A percentile compares a stretch with the other conserved stretches of the same genome.
phyloP scores from a whole-genome alignment of 2,888 invertebrate genomes.

The Eurytoma adleriae region DNA sequence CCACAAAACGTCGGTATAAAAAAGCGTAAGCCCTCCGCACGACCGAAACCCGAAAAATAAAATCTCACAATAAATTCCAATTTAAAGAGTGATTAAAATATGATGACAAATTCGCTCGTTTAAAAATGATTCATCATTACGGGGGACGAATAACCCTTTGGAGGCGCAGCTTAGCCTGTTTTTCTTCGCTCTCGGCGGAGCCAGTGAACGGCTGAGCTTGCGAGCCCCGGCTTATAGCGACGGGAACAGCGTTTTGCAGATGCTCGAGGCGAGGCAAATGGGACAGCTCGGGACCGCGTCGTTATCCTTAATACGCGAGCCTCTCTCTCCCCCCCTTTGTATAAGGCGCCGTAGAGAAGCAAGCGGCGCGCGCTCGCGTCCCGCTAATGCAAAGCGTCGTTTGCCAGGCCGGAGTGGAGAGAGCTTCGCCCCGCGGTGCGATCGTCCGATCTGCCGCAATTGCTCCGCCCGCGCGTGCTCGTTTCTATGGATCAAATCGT shows the following conservation, averaged over 20 bases:
- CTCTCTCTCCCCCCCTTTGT: constrained; percentile 9
- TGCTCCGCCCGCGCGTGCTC: constrained; percentile 8
- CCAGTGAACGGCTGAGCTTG: not conserved
- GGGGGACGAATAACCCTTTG: not conserved
- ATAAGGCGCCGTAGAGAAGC: not conserved
- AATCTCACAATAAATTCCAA: no score
- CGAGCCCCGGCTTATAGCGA: not conserved
- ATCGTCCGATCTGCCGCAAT: not conserved
- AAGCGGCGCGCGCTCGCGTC: not conserved
- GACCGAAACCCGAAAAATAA: no score
- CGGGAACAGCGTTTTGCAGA: constrained; percentile 20
- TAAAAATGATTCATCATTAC: not conserved
- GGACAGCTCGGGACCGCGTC: constrained; percentile 8
- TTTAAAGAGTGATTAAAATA: no score
- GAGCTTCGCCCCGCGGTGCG: not conserved
- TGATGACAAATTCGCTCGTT: no score
- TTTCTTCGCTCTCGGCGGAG: not conserved
- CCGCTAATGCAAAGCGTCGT: constrained; percentile 48
- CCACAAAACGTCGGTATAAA: no score
- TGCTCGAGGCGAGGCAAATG: constrained; percentile 15
- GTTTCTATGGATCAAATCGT: constrained; percentile 36
- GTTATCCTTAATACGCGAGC: constrained; percentile 45
- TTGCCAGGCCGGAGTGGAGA: constrained; percentile 5
- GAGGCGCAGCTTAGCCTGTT: not conserved
- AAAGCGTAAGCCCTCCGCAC: no score